These are phyloP conservation scores for Tanytarsus gracilentus DNA, from an alignment of 2,888 invertebrate species.

Conservation along the genomic window DNA sequence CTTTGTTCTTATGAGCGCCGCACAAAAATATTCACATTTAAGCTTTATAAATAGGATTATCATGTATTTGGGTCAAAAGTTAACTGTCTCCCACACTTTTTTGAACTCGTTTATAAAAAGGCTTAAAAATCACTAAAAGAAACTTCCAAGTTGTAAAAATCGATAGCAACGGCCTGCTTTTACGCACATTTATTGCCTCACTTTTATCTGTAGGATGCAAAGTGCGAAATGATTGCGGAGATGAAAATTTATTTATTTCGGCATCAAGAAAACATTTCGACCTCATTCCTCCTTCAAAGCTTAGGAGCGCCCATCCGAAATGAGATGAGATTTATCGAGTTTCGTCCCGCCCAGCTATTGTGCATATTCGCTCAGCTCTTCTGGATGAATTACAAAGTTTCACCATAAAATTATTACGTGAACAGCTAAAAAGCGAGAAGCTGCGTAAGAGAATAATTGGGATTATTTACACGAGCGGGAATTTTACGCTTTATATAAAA, in stretches of 20 bases:
- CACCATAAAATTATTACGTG: neutral
- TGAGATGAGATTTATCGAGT: neutral
- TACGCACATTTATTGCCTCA: neutral
- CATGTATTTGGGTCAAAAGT: constrained; percentile 24
- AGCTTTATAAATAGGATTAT: constrained; percentile 25
- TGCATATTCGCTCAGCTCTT: neutral
- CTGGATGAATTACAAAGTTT: neutral
- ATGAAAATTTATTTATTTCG: no score
- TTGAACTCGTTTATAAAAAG: constrained; percentile 1
- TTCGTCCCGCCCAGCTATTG: neutral
- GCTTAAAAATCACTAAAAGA: neutral
- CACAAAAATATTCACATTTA: no score
- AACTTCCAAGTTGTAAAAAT: neutral
- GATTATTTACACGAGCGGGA: no score
- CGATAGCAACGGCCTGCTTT: neutral
- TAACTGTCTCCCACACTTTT: constrained; percentile 20
- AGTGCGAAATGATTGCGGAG: no score
- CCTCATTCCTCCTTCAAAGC: neutral
- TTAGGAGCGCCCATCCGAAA: neutral
- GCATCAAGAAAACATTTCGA: neutral
- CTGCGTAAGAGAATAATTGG: neutral
- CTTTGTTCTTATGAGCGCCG: no score
- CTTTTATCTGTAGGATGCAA: no score
- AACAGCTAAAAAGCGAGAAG: neutral
- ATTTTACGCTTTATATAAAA: no score